Percentiles rank a stretch among this genome's conserved stretches.
These are phyloP conservation scores for Onychomys leucogaster DNA, from an alignment of 2,797 vertebrate genomes.

Conservation along the genomic window DNA sequence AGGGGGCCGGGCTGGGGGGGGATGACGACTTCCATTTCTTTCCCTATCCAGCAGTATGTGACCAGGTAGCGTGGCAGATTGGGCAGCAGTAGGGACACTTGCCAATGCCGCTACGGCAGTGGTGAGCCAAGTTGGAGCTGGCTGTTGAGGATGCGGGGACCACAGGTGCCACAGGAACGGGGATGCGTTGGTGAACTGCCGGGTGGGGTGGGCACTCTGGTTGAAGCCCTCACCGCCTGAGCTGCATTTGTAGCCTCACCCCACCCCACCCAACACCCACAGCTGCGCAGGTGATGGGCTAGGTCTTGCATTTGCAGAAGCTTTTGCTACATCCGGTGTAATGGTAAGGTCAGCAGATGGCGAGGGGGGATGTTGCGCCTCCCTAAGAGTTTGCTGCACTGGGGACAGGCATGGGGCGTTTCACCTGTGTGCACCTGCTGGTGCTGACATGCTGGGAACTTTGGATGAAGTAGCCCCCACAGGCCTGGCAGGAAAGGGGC, in stretches of 20 bases:
- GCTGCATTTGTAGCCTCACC: conserved; percentile 70
- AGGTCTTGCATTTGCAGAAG: conserved; percentile 80
- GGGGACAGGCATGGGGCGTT: conserved; percentile 69
- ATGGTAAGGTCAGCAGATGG: conserved; percentile 58
- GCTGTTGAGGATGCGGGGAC: conserved; percentile 81
- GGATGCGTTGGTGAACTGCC: conserved; percentile 81
- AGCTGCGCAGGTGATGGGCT: conserved; percentile 77
- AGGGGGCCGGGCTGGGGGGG: too few species aligned
- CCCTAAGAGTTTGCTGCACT: conserved; percentile 81
- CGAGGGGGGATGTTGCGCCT: conserved; percentile 25
- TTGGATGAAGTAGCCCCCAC: conserved; percentile 76
- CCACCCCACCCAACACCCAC: background rate
- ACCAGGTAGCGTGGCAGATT: conserved; percentile 75
- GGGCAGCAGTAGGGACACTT: conserved; percentile 79
- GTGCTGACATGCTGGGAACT: conserved; percentile 78
- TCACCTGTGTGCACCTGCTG: conserved; percentile 72
- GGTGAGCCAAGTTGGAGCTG: conserved; percentile 84
- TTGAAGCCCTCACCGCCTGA: conserved; percentile 79
- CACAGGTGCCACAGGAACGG: conserved; percentile 83
- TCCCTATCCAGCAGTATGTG: conserved; percentile 16
- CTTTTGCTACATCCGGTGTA: conserved; percentile 79
- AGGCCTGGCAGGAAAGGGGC: conserved; percentile 71
- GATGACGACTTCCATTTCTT: conserved; percentile 55
- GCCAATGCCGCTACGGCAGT: conserved; percentile 78
- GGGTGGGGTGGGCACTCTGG: conserved; percentile 81